Percentiles rank a stretch among this genome's conserved stretches.
These are phyloP conservation scores for Apodemus sylvaticus DNA, from an alignment of 2,113 vertebrate genomes.

Conservation along the genomic window DNA sequence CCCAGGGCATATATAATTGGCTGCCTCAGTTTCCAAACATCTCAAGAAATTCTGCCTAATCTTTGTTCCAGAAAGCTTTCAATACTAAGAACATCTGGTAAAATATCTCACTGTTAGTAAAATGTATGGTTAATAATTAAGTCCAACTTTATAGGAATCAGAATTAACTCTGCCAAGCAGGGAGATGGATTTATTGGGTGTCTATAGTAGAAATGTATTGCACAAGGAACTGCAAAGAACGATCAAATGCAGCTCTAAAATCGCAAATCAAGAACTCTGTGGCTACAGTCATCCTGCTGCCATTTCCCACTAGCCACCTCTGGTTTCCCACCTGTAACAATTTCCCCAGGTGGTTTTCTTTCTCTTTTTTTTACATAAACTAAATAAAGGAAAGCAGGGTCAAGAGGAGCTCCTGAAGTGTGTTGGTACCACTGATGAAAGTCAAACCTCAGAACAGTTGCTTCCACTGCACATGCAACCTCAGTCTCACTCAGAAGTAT, in stretches of 20 bases:
- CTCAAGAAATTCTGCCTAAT: not conserved
- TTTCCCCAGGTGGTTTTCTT: not conserved
- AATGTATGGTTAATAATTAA: conserved; percentile 51
- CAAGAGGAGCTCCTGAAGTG: not conserved
- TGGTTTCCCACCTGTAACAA: not conserved
- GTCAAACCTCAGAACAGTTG: not conserved
- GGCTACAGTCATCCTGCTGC: not conserved
- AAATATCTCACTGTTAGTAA: conserved; percentile 38
- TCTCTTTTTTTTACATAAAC: not conserved
- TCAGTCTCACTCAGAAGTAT: not conserved
- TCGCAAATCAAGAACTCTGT: conserved; percentile 22
- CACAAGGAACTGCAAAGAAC: conserved; percentile 22
- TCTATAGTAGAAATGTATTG: conserved; percentile 31
- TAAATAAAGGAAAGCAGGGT: not conserved
- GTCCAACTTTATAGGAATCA: conserved; percentile 49
- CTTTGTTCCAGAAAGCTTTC: not conserved
- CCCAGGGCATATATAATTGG: not conserved
- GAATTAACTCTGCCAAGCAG: conserved; percentile 41
- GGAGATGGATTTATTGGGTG: conserved; percentile 61
- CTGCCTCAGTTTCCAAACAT: not conserved
- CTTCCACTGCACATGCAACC: not conserved
- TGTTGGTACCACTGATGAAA: conserved; percentile 15
- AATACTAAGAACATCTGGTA: conserved; percentile 10
- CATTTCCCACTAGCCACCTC: conserved; percentile 27
- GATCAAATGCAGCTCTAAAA: conserved; percentile 59